Evolutionary conservation across 2,888 invertebrate species (phyloP).

Genomic region (Alloscopus bannaensis): DNA sequence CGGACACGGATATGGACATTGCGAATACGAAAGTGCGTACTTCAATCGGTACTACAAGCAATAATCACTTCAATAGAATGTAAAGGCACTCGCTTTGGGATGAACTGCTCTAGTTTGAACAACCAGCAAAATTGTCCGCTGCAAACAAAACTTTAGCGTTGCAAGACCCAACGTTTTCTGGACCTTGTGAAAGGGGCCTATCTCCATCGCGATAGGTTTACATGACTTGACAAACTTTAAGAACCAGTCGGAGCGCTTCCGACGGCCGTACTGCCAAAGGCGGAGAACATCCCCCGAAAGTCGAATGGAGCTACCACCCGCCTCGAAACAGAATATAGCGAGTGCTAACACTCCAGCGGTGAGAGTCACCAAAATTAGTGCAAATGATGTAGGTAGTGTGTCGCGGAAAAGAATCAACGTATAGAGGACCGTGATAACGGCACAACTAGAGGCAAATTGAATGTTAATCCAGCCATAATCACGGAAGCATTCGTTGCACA

Average conservation of each 20-base stretch:
- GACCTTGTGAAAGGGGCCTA: slow-evolving; percentile 4
- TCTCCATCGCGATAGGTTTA: background rate
- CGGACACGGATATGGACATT: too few relatives aligned
- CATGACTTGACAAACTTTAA: background rate
- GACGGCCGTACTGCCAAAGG: background rate
- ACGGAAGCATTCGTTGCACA: slow-evolving; percentile 9
- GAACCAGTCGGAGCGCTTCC: background rate
- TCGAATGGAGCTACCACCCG: background rate
- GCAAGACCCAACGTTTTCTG: background rate
- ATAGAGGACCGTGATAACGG: background rate
- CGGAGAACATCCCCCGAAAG: background rate
- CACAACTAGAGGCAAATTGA: background rate
- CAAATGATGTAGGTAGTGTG: background rate
- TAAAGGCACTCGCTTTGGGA: too few relatives aligned
- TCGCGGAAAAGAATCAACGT: background rate
- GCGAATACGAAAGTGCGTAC: too few relatives aligned
- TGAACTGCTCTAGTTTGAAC: background rate
- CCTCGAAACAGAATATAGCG: background rate
- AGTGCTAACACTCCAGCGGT: background rate
- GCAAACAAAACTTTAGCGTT: background rate
- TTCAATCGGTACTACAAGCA: too few relatives aligned
- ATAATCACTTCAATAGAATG: too few relatives aligned
- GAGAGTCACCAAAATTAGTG: background rate
- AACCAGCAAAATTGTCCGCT: slow-evolving; percentile 2
- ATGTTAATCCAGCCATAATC: background rate